Base-by-base conservation (phyloP, 92 coral and sea anemone species). In the Isaurus tuberculatus region DNA sequence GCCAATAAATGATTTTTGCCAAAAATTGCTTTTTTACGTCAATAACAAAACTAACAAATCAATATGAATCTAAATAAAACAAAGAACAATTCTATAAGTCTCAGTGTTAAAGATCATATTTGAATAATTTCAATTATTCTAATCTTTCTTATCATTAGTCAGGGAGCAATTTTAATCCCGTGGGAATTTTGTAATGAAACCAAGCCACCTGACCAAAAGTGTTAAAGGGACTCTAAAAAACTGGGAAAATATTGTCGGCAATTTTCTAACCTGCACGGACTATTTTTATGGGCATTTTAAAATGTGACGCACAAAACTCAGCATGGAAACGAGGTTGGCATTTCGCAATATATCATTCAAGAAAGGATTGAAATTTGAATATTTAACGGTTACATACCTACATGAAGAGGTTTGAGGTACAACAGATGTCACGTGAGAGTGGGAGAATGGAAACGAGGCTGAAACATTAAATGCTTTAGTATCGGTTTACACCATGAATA, bases 321-420 rank as follows among this genome's bases (percentile, higher is more conserved):
- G 14, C 83, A 79, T 79, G 83, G 44, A 79, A 79, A 79, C 83
- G 71, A 79, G 83, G 83, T 71, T 79, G 70, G 55, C 43, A 65
- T 65, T 65, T 65, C 42, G 29, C 23, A 65, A 65, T 65, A 65
- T 31, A 20, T 65, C 71, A 30, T 26, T 30, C 40, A 15, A n/a
- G 42, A 32, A 65, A 65, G 9, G 20, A 0, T 23, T 28, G 5
- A 65, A 31, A 32, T 30, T 30, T 11, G 43, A 65, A 14, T 0
- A 65, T 65, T 29, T 28, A 29, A 30, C 22, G 43, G 43, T 65
- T 65, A 65, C 22, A 65, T 65, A 65, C 40, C 0, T 29, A 25
- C 37, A 65, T 65, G 71, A 65, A 65, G 22, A 65, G 6, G 43
- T 65, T 32, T 65, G 71, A 65, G 43, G 71, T 31, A 11, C 11